phyloP scores from a whole-genome alignment of 1,140 invertebrate species.

The Dreissena polymorpha region DNA sequence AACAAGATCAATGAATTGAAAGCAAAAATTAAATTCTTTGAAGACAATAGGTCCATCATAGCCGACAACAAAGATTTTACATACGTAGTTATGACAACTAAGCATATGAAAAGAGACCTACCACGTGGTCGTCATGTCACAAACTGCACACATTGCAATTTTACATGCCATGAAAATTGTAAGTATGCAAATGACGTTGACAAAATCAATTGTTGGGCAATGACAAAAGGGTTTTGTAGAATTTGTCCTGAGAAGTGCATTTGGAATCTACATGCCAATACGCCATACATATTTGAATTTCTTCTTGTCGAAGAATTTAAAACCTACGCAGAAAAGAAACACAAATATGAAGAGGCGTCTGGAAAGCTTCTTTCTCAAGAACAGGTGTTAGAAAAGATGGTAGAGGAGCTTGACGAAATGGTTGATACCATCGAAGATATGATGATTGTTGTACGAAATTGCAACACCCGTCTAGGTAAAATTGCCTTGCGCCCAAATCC shows the following conservation, averaged over 20 bases:
- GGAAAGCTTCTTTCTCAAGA: conserved; percentile 1
- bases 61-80: conserved; percentile 50
- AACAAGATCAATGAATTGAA: conserved; percentile 11
- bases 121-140: conserved; percentile 41
- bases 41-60: conserved; percentile 43
- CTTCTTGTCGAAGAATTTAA: background rate
- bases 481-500: conserved; percentile 12
- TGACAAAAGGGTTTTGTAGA: conserved; percentile 27
- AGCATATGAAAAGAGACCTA: conserved; percentile 20
- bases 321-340: conserved; percentile 7
- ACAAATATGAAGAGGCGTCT: conserved; percentile 4
- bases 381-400: background rate
- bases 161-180: conserved; percentile 52
- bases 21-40: conserved; percentile 11
- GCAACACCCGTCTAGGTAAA: conserved; percentile 18
- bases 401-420: background rate
- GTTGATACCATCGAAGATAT: background rate
- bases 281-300: conserved; percentile 4
- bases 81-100: conserved; percentile 10
- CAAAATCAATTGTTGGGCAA: conserved; percentile 10
- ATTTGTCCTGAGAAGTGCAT: conserved; percentile 41
- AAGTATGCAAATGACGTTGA: conserved; percentile 4
- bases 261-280: conserved; percentile 50
- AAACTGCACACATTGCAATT: conserved; percentile 52
- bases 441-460: conserved; percentile 3